Evolutionary conservation across 2,888 invertebrate species (phyloP), one percentile per base, ranked within the genome.

Genomic region (Apamea epomidion): DNA sequence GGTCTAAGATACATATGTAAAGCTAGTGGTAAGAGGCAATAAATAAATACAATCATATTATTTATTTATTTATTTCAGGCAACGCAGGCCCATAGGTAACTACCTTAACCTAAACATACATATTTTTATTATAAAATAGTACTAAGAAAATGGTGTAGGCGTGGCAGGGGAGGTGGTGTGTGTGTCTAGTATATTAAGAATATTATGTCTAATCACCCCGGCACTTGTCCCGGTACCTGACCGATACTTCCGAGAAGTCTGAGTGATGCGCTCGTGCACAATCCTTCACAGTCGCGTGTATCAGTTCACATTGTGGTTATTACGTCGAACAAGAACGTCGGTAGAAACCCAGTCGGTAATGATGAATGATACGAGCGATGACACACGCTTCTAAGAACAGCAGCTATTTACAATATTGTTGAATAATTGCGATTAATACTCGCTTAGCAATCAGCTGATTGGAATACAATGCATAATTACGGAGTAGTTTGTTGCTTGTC

Each of bases 311-410:
- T 74, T 74, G 37, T 69, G 69, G 69, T 29, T 73, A 18, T 68
- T 62, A 62, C 51, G 65, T 37, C 25, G 60, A 7, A 51, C 58
- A 37, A 51, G 51, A 74, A 25, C 25, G 25, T 25, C 48, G 32
- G 81, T 54, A 76, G 67, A 76, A 82, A 71, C 60, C 60, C 76
- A 25, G 4, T 42, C 37, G 54, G 12, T 74, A 37, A 48, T 62
- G 29, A 64, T 32, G 32, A 45, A 48, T 62, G 29, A 64, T 32
- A 42, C 64, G 54, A 21, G 18, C 60, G 45, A 82, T 82, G 82
- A 82, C 77, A 68, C 77, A 77, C 68, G 6, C 8, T 77, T 82
- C 83, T 58, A 68, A 69, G 62, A 82, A 82, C 54, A 72, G 48
- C 54, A 54, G 62, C 7, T 68, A 62, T 54, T 54, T 37, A 77